Conservation (phyloP, 2,797 vertebrate genomes). For the Falco columbarius region DNA sequence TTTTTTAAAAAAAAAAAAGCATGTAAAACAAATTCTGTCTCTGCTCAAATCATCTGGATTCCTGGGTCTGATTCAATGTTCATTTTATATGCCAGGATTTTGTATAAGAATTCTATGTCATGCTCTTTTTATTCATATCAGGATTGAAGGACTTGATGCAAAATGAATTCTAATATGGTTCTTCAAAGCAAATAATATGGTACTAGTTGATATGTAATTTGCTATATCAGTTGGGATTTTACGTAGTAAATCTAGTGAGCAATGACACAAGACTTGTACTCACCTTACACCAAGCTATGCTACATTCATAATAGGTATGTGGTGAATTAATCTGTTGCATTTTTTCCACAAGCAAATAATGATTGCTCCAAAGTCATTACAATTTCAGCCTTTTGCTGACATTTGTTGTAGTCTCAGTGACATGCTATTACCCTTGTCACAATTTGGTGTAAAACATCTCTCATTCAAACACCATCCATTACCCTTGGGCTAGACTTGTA, state of each 20-base stretch:
- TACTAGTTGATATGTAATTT: not conserved
- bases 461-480: slow-evolving; percentile 34
- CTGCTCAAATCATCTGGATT: not conserved
- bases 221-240: not conserved
- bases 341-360: slow-evolving; percentile 17
- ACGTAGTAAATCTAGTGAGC: not conserved
- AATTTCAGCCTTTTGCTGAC: slow-evolving; percentile 33
- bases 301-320: not conserved
- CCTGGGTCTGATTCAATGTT: not conserved
- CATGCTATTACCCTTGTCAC: slow-evolving; percentile 59
- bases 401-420: slow-evolving; percentile 50
- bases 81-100: not conserved
- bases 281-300: not conserved
- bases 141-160: not conserved
- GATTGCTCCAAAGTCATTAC: slow-evolving; percentile 22
- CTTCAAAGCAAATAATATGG: not conserved
- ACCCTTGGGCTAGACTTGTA: slow-evolving; percentile 24
- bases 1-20: not conserved
- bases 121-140: not conserved
- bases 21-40: not conserved
- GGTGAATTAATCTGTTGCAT: slow-evolving; percentile 7
- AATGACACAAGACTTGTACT: not conserved
- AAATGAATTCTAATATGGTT: slow-evolving; percentile 18
- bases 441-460: slow-evolving; percentile 51
- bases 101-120: not conserved